Evolutionary conservation across 2,113 vertebrate genomes (phyloP), one percentile per base, ranked within the genome.

Genomic region (Plestiodon gilberti): DNA sequence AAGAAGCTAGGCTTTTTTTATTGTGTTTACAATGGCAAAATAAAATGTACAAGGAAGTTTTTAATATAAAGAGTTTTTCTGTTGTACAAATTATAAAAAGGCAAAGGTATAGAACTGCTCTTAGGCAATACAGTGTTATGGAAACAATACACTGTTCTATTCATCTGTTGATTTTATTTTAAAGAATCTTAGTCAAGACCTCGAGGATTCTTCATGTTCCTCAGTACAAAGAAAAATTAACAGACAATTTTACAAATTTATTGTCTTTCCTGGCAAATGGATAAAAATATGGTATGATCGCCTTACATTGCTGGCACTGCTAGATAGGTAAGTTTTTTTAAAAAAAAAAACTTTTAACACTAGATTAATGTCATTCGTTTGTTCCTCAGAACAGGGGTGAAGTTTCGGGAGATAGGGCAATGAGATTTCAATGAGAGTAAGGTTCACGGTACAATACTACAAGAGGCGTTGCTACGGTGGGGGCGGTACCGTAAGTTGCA

Each of bases 201-300:
- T 97, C 92, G 98, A 98, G 75, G 97, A 98, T 61, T 98, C 97
- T 0, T 98, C 97, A 0, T 96, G 97, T 92, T 98, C 98, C 30
- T 98, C 98, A 30, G 97, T 96, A 43, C 97, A 98, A 73, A 96
- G 97, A 88, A 99, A 97, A 82, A 97, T 98, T 18, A 97, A 96
- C 88, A 96, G 94, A 87, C 97, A 98, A 87, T 99, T 99, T 93
- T 99, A 99, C 95, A 99, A 98, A 94, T 97, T 99, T 33, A 96
- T 97, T 89, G 92, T 99, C 62, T 98, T 98, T 92, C 99, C 99
- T 55, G 98, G 98, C 79, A 99, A 97, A 93, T 98, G 98, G 98
- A 96, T 99, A 91, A 98, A 97, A 94, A 96, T 99, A 94, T 97
- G 98, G 95, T 99, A 99, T 3, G 98, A 99, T 93, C 96, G 99